These are phyloP conservation scores for Enteromius viviparus DNA, from an alignment of 2,797 vertebrate genomes.

Conservation along the genomic window DNA sequence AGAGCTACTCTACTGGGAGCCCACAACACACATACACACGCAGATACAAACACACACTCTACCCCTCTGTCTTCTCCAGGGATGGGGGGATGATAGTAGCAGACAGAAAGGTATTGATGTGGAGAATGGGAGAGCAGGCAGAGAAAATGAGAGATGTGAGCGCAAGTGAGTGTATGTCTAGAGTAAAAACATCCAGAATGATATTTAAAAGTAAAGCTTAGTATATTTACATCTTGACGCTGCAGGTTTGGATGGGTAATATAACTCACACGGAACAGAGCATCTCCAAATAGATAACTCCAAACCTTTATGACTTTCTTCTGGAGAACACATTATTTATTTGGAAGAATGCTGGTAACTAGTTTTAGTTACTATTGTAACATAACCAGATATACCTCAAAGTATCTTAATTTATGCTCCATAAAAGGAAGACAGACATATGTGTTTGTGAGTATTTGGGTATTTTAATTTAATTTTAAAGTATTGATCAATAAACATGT, in stretches of 20 bases:
- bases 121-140: conserved; percentile 49
- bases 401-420: not conserved
- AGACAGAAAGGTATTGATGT: conserved; percentile 72
- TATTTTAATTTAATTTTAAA: no score
- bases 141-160: conserved; percentile 31
- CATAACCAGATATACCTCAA: not conserved
- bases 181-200: conserved; percentile 15
- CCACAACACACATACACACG: conserved; percentile 52
- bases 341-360: not conserved
- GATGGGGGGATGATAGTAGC: conserved; percentile 66
- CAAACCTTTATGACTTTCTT: not conserved
- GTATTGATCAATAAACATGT: not conserved
- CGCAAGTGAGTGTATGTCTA: not conserved
- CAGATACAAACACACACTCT: conserved; percentile 41
- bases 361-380: not conserved
- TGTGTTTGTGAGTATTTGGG: not conserved
- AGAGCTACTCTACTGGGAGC: conserved; percentile 68
- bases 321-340: not conserved
- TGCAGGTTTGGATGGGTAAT: not conserved
- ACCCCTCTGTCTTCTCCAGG: conserved; percentile 52
- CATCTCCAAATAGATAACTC: not conserved
- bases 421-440: not conserved
- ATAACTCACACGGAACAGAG: not conserved
- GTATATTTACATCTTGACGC: not conserved
- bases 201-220: not conserved